phyloP scores from a whole-genome alignment of 2,113 vertebrate genomes.

The Macrotis lagotis region DNA sequence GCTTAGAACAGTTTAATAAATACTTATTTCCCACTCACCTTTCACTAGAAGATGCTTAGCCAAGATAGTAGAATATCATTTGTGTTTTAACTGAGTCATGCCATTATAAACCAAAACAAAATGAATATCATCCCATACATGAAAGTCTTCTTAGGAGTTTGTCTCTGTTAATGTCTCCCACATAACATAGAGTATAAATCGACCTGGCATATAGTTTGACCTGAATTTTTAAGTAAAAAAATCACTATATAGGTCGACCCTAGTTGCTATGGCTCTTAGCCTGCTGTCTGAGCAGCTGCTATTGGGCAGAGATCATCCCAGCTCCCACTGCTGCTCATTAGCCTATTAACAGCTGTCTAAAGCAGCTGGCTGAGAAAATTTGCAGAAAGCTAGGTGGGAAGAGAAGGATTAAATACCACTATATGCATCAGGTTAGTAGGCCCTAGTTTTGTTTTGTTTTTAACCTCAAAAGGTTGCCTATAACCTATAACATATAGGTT shows the following conservation, averaged over 20 bases:
- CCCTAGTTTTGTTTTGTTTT: not conserved
- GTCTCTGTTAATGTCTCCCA: not conserved
- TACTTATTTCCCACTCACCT: not conserved
- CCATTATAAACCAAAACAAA: conserved; percentile 44
- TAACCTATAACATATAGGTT: not conserved
- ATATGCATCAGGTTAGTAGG: not conserved
- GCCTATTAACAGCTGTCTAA: not conserved
- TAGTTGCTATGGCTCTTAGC: not conserved
- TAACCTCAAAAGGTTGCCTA: not conserved
- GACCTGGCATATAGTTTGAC: not conserved
- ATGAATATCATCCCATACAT: not conserved
- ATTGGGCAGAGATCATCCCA: not conserved
- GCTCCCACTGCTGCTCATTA: not conserved
- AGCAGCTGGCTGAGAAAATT: not conserved
- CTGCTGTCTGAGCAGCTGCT: not conserved
- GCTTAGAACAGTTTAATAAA: not conserved
- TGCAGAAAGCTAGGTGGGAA: not conserved
- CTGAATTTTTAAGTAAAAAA: not conserved
- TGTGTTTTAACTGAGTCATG: conserved; percentile 45
- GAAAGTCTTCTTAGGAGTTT: not conserved
- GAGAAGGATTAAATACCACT: not conserved
- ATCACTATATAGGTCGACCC: not conserved
- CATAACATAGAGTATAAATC: not conserved
- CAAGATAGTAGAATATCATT: conserved; percentile 4
- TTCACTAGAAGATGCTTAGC: not conserved